These are phyloP conservation scores for Nomia melanderi DNA, from an alignment of 1,140 invertebrate genomes.

Conservation along the genomic window DNA sequence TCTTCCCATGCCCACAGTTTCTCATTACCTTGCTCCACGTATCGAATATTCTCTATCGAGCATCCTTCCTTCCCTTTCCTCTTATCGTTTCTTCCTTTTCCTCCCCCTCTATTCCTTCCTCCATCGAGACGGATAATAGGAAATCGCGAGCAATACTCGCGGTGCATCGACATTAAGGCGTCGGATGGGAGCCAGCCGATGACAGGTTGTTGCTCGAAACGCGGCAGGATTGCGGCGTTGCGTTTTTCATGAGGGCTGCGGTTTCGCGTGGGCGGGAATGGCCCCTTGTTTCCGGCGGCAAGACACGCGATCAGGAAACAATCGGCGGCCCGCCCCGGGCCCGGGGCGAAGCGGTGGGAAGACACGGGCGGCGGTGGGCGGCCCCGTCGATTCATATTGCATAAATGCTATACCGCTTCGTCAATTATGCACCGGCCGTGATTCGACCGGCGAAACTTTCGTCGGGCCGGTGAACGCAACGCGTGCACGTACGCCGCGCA, in stretches of 20 bases:
- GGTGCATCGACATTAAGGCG: not conserved
- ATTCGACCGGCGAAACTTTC: slow-evolving; percentile 10
- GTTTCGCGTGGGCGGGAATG: slow-evolving; percentile 14
- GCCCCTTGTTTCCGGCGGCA: slow-evolving; percentile 2
- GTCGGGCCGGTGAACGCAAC: not conserved
- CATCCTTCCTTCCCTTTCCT: too few relatives aligned
- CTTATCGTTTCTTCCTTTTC: too few relatives aligned
- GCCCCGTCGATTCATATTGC: slow-evolving; percentile 49
- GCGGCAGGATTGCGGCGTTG: slow-evolving; percentile 3
- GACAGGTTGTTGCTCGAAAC: slow-evolving; percentile 14
- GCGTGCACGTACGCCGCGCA: slow-evolving; percentile 1
- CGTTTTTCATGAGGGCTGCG: slow-evolving; percentile 40
- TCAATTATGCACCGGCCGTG: slow-evolving; percentile 56
- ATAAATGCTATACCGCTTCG: slow-evolving; percentile 54
- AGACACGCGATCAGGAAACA: slow-evolving; percentile 49
- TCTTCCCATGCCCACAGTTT: too few relatives aligned
- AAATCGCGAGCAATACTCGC: not conserved
- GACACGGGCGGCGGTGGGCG: not conserved
- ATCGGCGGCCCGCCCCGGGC: not conserved
- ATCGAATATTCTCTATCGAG: too few relatives aligned
- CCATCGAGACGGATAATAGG: too few relatives aligned
- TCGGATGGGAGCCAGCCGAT: slow-evolving; percentile 12
- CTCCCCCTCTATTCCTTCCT: too few relatives aligned
- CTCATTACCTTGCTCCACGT: too few relatives aligned
- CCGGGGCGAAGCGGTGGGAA: slow-evolving; percentile 21